Evolutionary conservation across 2,888 invertebrate species (phyloP).

Genomic region (Slavum lentiscoides): DNA sequence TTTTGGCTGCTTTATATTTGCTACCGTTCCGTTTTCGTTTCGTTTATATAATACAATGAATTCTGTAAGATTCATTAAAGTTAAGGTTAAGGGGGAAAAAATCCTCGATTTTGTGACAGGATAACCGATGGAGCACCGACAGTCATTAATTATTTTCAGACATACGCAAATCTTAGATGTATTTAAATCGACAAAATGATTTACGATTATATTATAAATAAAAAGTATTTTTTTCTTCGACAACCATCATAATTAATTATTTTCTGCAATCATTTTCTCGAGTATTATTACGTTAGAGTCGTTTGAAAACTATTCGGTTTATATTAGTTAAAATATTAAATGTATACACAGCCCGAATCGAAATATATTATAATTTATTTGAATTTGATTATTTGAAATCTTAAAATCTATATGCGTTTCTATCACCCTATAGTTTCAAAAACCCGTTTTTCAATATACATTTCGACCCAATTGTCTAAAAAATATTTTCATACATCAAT

Average conservation of each 20-base stretch:
- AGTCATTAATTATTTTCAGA: constrained; percentile 50
- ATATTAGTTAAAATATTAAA: too few species aligned
- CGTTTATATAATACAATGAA: neutral
- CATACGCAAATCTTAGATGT: constrained; percentile 37
- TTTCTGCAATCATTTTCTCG: neutral
- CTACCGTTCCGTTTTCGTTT: neutral
- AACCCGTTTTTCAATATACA: too few species aligned
- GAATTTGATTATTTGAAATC: too few species aligned
- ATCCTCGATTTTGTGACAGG: constrained; percentile 30
- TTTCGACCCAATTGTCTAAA: too few species aligned
- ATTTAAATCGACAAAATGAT: constrained; percentile 38
- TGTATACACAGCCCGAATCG: too few species aligned
- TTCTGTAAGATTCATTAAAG: constrained; percentile 22
- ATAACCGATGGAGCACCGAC: constrained; percentile 35
- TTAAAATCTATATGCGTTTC: too few species aligned
- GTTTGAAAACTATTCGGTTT: too few species aligned
- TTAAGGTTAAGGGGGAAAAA: constrained; percentile 3
- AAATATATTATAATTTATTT: too few species aligned
- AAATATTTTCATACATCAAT: too few species aligned
- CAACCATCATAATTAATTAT: constrained; percentile 45
- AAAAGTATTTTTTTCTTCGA: constrained; percentile 26
- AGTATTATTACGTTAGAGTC: neutral
- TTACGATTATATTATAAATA: constrained; percentile 34
- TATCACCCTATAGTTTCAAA: too few species aligned
- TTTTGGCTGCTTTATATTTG: neutral